phyloP scores from a whole-genome alignment of 1,140 invertebrate species.

The Panulirus ornatus region DNA sequence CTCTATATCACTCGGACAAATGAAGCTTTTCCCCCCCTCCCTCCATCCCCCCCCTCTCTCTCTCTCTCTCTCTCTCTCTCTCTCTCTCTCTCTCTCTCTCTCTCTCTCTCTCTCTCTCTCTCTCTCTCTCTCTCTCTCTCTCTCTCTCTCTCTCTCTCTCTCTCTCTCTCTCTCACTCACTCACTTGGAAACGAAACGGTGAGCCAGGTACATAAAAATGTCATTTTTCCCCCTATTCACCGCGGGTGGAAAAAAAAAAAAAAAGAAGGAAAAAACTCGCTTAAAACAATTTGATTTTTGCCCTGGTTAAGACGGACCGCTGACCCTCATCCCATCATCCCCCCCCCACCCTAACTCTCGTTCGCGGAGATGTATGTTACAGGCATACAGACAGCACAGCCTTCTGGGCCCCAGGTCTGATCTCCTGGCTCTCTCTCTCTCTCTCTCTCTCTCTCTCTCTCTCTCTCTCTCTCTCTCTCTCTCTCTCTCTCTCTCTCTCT shows the following conservation, averaged over 20 bases:
- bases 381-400: too few species aligned
- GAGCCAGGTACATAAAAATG: too few species aligned
- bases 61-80: constrained; percentile 7
- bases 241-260: too few species aligned
- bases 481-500: constrained; percentile 7
- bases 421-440: background rate
- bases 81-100: constrained; percentile 9
- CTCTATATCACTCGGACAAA: too few species aligned
- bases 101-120: constrained; percentile 8
- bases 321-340: too few species aligned
- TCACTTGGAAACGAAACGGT: background rate
- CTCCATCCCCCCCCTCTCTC: background rate
- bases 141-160: background rate
- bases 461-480: constrained; percentile 6
- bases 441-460: constrained; percentile 7
- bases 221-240: too few species aligned
- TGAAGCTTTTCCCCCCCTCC: background rate
- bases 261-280: too few species aligned
- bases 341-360: background rate
- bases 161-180: background rate
- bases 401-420: too few species aligned
- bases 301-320: too few species aligned
- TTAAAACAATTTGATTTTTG: too few species aligned
- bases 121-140: constrained; percentile 2
- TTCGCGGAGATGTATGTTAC: too few species aligned